A percentile compares a stretch with the other conserved stretches of the same genome.
phyloP scores from a whole-genome alignment of 2,113 vertebrate genomes.

The Garra rufa region DNA sequence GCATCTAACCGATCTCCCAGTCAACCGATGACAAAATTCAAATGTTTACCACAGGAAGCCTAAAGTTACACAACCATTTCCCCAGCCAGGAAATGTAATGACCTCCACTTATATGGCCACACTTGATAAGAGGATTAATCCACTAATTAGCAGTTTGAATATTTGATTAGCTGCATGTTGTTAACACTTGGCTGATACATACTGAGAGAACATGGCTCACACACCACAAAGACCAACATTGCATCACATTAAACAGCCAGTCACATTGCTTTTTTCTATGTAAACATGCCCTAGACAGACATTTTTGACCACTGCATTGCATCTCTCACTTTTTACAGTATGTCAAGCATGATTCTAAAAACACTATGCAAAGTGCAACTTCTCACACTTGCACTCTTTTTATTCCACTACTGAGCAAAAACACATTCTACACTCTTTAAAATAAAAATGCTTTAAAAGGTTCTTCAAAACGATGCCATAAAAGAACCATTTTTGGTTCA shows the following conservation, averaged over 20 bases:
- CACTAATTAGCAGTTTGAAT: constrained; percentile 11
- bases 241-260: neutral
- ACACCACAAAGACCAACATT: neutral
- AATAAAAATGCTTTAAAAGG: too few relatives aligned
- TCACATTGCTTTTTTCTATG: neutral
- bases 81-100: constrained; percentile 17
- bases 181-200: neutral
- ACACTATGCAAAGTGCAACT: neutral
- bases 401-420: neutral
- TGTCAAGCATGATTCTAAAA: neutral
- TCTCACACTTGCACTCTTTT: neutral
- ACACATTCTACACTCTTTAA: too few relatives aligned
- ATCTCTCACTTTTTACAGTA: neutral
- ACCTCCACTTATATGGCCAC: constrained; percentile 10
- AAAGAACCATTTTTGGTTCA: too few relatives aligned
- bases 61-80: constrained; percentile 7
- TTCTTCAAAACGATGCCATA: too few relatives aligned
- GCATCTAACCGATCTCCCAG: neutral
- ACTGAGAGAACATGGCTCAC: neutral
- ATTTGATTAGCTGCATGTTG: constrained; percentile 21
- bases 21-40: neutral
- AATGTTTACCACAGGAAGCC: constrained; percentile 9
- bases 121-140: constrained; percentile 7
- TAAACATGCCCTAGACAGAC: neutral
- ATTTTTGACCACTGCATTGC: too few relatives aligned